Percentiles rank a stretch among this genome's conserved stretches.
Conservation (phyloP, 1,140 invertebrate genomes). For the Lineus longissimus region DNA sequence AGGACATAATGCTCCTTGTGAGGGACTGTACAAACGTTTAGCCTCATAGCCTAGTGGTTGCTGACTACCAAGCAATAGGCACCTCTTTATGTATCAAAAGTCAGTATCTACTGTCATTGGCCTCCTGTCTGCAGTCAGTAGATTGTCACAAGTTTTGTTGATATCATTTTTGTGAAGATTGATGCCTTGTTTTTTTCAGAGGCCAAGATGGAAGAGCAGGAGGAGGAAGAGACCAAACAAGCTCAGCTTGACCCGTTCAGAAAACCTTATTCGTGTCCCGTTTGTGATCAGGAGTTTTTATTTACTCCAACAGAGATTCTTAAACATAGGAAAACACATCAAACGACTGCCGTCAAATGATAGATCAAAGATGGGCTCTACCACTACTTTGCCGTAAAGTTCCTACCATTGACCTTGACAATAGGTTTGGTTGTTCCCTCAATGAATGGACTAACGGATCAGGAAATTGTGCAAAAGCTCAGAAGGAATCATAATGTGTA, state of each 20-base stretch:
- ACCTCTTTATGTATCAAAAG: slow-evolving; percentile 4
- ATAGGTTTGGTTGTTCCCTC: too few species aligned
- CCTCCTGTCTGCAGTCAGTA: background rate
- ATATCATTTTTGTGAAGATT: background rate
- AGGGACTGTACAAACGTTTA: background rate
- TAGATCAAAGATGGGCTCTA: background rate
- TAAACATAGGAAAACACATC: slow-evolving; percentile 54
- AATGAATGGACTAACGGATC: too few species aligned
- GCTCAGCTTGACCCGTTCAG: slow-evolving; percentile 62
- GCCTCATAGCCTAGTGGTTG: background rate
- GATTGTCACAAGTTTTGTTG: background rate
- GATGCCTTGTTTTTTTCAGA: slow-evolving; percentile 22
- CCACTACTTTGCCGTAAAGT: too few species aligned
- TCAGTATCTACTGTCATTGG: background rate
- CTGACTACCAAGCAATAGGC: background rate
- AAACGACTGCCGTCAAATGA: slow-evolving; percentile 5
- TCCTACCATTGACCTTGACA: too few species aligned
- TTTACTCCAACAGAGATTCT: slow-evolving; percentile 63
- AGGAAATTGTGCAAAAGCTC: too few species aligned
- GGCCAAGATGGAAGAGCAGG: slow-evolving; percentile 34
- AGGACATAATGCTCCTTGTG: slow-evolving; percentile 1
- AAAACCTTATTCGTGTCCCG: slow-evolving; percentile 67
- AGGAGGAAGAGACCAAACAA: slow-evolving; percentile 38
- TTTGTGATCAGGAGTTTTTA: slow-evolving; percentile 67
- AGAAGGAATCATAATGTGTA: too few species aligned